These are phyloP conservation scores for Brachyptera putata DNA, from an alignment of 2,888 invertebrate genomes.

Conservation along the genomic window DNA sequence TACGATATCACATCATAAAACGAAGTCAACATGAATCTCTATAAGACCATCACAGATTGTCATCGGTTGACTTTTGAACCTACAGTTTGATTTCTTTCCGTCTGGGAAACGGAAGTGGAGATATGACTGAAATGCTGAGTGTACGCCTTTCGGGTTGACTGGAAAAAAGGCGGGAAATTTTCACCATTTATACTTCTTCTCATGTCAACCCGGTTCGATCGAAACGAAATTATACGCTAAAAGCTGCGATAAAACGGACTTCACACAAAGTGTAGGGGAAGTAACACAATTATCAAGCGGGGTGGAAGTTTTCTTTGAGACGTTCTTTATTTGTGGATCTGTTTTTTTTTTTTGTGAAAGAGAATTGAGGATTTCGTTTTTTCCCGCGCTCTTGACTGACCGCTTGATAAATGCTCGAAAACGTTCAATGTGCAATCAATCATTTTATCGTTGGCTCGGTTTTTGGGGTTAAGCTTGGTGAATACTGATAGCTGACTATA, in stretches of 20 bases:
- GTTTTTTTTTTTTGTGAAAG: not conserved
- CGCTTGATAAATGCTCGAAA: not conserved
- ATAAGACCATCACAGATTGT: too few relatives aligned
- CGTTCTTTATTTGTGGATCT: constrained; percentile 10
- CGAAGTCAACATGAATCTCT: too few relatives aligned
- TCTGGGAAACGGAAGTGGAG: not conserved
- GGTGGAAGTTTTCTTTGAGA: constrained; percentile 3
- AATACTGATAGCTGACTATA: constrained; percentile 11
- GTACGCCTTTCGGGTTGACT: not conserved
- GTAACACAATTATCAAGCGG: not conserved
- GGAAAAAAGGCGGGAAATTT: not conserved
- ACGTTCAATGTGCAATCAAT: constrained; percentile 2
- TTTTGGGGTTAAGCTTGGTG: not conserved
- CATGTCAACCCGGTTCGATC: not conserved
- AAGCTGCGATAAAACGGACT: constrained; percentile 7
- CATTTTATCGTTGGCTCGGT: not conserved
- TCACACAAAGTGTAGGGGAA: not conserved
- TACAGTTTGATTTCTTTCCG: not conserved
- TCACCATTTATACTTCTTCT: not conserved
- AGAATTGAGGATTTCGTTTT: not conserved
- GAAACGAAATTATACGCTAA: constrained; percentile 1
- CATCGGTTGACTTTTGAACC: too few relatives aligned
- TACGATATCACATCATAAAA: too few relatives aligned
- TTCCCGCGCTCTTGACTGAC: not conserved
- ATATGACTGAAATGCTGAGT: not conserved